Percentiles rank a stretch among this genome's conserved stretches.
Evolutionary conservation across 2,888 invertebrate genomes (phyloP).

Genomic region (Tenthredo notha): DNA sequence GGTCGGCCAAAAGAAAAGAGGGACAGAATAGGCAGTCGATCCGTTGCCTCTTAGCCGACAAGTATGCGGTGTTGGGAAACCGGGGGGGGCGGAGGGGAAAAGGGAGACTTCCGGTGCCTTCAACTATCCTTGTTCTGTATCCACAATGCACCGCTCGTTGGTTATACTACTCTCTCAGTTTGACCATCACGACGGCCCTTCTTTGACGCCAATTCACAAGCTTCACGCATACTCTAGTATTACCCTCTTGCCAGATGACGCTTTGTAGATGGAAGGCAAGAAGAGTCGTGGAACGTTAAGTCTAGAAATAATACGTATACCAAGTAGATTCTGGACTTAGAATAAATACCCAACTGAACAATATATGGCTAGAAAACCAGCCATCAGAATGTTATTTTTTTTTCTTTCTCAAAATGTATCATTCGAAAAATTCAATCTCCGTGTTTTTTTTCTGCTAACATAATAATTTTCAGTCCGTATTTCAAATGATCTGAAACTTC

Average conservation of each 20-base stretch:
- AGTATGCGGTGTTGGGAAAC: conserved; percentile 43
- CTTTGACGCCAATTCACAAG: conserved; percentile 40
- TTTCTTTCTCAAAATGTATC: no score
- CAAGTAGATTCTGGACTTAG: background rate
- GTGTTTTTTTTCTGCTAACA: background rate
- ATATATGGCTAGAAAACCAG: background rate
- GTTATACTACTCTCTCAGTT: conserved; percentile 28
- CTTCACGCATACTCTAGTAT: conserved; percentile 48
- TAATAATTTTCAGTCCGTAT: background rate
- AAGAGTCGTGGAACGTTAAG: background rate
- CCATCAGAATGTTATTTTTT: no score
- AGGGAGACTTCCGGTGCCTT: conserved; percentile 63
- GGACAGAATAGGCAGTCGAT: conserved; percentile 43
- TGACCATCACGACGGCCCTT: conserved; percentile 46
- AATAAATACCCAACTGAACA: background rate
- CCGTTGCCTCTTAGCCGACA: conserved; percentile 40
- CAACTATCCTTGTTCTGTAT: conserved; percentile 49
- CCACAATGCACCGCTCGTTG: background rate
- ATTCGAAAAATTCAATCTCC: background rate
- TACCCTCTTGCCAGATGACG: conserved; percentile 63
- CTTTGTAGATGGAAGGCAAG: conserved; percentile 11
- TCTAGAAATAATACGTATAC: background rate
- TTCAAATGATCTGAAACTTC: background rate
- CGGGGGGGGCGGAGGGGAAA: conserved; percentile 56
- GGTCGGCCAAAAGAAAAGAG: conserved; percentile 19